Conservation (phyloP, 1,140 invertebrate genomes). For the Plutomurus gul region DNA sequence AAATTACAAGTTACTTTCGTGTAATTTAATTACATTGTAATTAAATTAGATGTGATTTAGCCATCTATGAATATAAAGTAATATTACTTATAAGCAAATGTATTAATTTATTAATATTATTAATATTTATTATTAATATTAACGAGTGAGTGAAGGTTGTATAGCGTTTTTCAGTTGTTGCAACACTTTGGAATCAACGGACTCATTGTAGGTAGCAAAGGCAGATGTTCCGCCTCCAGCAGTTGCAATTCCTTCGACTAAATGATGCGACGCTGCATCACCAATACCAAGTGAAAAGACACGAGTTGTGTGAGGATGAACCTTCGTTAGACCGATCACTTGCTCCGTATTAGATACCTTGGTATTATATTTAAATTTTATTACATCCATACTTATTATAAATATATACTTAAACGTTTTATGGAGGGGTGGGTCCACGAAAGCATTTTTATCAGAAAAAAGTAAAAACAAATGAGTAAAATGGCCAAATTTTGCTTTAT, state of each 20-base stretch:
- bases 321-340: slow-evolving; percentile 54
- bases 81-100: too few species aligned
- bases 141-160: slow-evolving; percentile 55
- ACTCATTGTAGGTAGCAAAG: slow-evolving; percentile 56
- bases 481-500: too few species aligned
- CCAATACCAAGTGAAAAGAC: slow-evolving; percentile 58
- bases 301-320: slow-evolving; percentile 53
- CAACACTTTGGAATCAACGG: slow-evolving; percentile 56
- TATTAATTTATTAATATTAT: too few species aligned
- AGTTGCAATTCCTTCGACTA: slow-evolving; percentile 57
- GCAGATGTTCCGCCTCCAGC: slow-evolving; percentile 56
- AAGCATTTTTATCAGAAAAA: too few species aligned
- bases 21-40: not conserved
- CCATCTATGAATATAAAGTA: not conserved
- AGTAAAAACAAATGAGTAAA: too few species aligned
- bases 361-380: not conserved
- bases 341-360: slow-evolving; percentile 54
- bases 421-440: too few species aligned
- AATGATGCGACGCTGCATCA: slow-evolving; percentile 54
- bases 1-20: too few species aligned
- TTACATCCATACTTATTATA: not conserved
- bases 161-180: slow-evolving; percentile 56
- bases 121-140: not conserved
- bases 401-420: not conserved
- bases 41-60: not conserved